Conservation (phyloP, 2,113 vertebrate genomes). For the Emydocephalus ijimae region DNA sequence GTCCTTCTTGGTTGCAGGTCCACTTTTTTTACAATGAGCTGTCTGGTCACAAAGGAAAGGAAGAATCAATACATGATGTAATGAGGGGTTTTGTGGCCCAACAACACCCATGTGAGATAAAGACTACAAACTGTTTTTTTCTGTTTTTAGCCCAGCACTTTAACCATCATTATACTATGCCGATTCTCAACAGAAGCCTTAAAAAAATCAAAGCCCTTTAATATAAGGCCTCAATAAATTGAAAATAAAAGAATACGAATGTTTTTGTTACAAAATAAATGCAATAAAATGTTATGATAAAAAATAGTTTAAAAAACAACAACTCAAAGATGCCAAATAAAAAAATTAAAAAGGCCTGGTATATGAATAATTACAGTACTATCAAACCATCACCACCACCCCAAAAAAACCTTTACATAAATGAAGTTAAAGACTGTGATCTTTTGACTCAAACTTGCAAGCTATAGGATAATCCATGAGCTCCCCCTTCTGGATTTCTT, state of each 20-base stretch:
- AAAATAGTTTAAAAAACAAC: not conserved
- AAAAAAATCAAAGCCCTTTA: not conserved
- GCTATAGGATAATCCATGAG: slow-evolving; percentile 28
- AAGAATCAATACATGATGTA: not conserved
- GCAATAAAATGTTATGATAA: not conserved
- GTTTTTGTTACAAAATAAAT: not conserved
- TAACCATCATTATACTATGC: not conserved
- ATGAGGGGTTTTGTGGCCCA: not conserved
- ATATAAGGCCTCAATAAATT: not conserved
- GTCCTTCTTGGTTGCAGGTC: not conserved
- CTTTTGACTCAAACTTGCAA: slow-evolving; percentile 34
- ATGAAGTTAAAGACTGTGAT: slow-evolving; percentile 1
- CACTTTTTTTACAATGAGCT: not conserved
- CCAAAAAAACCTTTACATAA: slow-evolving; percentile 3
- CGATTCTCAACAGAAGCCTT: not conserved
- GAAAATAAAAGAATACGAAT: not conserved
- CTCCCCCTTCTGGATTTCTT: slow-evolving; percentile 69
- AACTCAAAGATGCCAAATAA: not conserved
- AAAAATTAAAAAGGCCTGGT: not conserved
- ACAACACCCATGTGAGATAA: not conserved
- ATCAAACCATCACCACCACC: not conserved
- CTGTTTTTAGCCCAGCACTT: not conserved
- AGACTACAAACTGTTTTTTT: not conserved
- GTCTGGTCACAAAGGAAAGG: not conserved
- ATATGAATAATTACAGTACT: not conserved